Percentiles rank a stretch among this genome's conserved stretches.
phyloP scores from a whole-genome alignment of 2,888 invertebrate genomes.

The Lobophora halterata region DNA sequence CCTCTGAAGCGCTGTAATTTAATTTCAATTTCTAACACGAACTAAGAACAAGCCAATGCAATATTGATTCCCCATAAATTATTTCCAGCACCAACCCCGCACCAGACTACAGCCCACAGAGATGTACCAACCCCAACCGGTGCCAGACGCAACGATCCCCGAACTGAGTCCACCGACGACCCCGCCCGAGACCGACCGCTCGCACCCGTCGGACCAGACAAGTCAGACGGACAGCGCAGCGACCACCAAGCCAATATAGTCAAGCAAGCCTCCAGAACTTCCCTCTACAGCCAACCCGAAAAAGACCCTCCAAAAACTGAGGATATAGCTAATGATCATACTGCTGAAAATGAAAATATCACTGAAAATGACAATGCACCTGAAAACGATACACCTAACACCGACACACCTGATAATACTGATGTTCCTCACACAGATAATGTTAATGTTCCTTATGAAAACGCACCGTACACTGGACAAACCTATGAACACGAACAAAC shows the following conservation, averaged over 20 bases:
- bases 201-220: slow-evolving; percentile 42
- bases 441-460: neutral
- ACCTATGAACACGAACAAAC: slow-evolving; percentile 2
- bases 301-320: slow-evolving; percentile 16
- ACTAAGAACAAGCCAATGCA: too few relatives aligned
- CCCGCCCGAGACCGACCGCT: slow-evolving; percentile 42
- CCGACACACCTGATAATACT: too few relatives aligned
- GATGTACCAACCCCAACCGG: slow-evolving; percentile 56
- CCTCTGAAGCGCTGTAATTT: too few relatives aligned
- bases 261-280: slow-evolving; percentile 38
- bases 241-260: slow-evolving; percentile 42
- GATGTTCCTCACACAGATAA: too few relatives aligned
- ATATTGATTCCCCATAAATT: too few relatives aligned
- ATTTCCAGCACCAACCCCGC: slow-evolving; percentile 74
- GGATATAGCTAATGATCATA: slow-evolving; percentile 4
- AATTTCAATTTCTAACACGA: too few relatives aligned
- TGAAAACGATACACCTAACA: slow-evolving; percentile 8
- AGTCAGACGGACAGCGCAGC: slow-evolving; percentile 39
- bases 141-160: slow-evolving; percentile 65
- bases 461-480: neutral
- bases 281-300: slow-evolving; percentile 27
- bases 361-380: slow-evolving; percentile 2
- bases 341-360: slow-evolving; percentile 6
- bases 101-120: slow-evolving; percentile 60
- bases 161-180: slow-evolving; percentile 69